Conservation (phyloP, 2,113 vertebrate species). For the Chlorodrepanis virens region DNA sequence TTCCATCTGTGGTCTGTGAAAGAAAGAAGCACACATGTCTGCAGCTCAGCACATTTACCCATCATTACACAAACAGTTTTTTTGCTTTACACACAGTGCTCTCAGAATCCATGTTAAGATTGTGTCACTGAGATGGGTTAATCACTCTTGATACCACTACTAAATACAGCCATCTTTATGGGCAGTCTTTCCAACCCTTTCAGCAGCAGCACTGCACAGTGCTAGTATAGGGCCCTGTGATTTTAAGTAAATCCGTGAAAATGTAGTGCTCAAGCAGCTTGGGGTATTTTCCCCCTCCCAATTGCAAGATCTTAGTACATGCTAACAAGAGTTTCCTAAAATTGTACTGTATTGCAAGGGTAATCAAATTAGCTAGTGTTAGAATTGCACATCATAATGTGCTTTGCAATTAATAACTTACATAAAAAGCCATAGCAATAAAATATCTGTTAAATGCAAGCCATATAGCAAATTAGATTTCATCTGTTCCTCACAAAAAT, state of each 20-base stretch:
- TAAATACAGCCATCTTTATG: neutral
- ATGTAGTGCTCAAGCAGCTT: neutral
- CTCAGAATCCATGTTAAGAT: neutral
- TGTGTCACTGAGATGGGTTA: neutral
- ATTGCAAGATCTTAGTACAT: neutral
- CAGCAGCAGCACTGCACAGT: neutral
- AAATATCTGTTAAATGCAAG: constrained; percentile 54
- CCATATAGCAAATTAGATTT: constrained; percentile 53
- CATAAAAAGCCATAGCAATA: constrained; percentile 45
- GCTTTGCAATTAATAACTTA: constrained; percentile 56
- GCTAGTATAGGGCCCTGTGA: neutral
- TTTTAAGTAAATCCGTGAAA: neutral
- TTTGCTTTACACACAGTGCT: neutral
- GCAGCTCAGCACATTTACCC: neutral
- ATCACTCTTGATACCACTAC: neutral
- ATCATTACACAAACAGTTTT: neutral
- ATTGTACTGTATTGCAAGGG: constrained; percentile 19
- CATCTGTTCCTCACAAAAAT: constrained; percentile 32
- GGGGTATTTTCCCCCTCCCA: rapidly evolving
- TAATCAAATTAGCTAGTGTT: constrained; percentile 61
- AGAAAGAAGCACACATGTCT: neutral
- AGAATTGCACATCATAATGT: constrained; percentile 49
- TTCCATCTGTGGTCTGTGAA: neutral
- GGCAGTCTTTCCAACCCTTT: neutral
- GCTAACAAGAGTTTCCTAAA: constrained; percentile 28